Base-by-base conservation (phyloP, 2,888 invertebrate species). In the Chymomyza caudatula region DNA sequence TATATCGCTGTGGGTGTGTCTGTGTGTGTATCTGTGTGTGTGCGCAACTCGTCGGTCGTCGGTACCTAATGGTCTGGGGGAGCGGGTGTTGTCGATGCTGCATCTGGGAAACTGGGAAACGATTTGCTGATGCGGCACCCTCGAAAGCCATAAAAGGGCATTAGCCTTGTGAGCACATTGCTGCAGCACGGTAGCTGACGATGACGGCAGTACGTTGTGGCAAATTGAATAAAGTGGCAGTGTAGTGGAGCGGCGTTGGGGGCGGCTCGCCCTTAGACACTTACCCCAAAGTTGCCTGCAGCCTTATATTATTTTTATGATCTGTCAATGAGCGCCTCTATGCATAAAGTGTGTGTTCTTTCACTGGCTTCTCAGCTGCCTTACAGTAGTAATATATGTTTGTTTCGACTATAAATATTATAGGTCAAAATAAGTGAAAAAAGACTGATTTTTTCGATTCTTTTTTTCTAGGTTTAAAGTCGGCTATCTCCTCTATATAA, bases 111-210 rank as follows among this genome's bases (percentile, higher is more conserved):
- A 61, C 58, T 60, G 19, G 60, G 57, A 58, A 37, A 62, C 37
- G 53, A 73, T 69, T 59, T 77, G 78, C 78, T 79, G 78, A 79
- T 74, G 78, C 65, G 78, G 81, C 74, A 80, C 83, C 71, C 78
- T 79, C 67, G 65, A 80, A 80, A 83, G 84, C 84, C 84, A 78
- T 79, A 83, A 79, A 79, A 79, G 79, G 79, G 79, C 84, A 79
- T 79, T 79, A 79, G 84, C 79, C 79, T 80, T 72, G 66, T 74
- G 78, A 75, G 71, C 63, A 77, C 71, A 75, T 65, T 60, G 78
- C 74, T 60, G 74, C 56, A 67, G 63, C 62, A 65, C 60, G 54
- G 51, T 55, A 23, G 23, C 47, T 52, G 47, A 47, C 3, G 74
- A 47, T 15, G 15, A 47, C n/a, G 47, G 47, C 47, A 47, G 47